Base-by-base conservation (phyloP, 2,888 invertebrate species). In the Sinhomidia bicolor region DNA sequence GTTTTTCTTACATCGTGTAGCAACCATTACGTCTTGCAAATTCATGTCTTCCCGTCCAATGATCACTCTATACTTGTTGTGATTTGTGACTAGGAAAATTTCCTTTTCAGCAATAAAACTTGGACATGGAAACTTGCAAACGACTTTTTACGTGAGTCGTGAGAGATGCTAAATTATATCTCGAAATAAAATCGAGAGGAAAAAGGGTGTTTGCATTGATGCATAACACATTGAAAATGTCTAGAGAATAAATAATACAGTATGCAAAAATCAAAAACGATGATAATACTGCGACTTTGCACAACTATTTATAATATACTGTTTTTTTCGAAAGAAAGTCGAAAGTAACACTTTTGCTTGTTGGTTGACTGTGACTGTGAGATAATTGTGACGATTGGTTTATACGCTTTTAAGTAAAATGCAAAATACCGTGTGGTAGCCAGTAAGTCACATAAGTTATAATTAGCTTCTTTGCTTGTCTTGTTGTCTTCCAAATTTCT, bases 151-250 rank as follows among this genome's bases (percentile, higher is more conserved):
- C 29, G 23, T 29, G 32, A 76, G 14, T 76, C 76, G 76, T 76
- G 76, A 54, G 51, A 0, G 17, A 10, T 20, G 51, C 26, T 76
- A 76, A 76, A 76, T 41, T 71, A 71, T 44, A 51, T 51, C 29
- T 76, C 32, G n/a, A 51, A 51, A 76, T 54, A 51, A 76, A 76
- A 76, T 76, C 44, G 51, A 76, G 76, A 76, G 54, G 76, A 76
- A 76, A n/a, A 54, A 51, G 29, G 29, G 51, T 76, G 76, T 51
- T 71, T 71, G 68, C 68, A 29, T 51, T 47, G 26, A 74, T 71
- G 41, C 41, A 71, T 71, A 51, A 76, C 47, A n/a, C 26, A 76
- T 29, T 7, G 10, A 32, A 65, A 32, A 32, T 65, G 29, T 29
- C 65, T 65, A 65, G 7, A 36, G 7, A 5, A 36, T 36, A 36